phyloP scores from a whole-genome alignment of 2,888 invertebrate genomes.

The Agrochola lychnidis region DNA sequence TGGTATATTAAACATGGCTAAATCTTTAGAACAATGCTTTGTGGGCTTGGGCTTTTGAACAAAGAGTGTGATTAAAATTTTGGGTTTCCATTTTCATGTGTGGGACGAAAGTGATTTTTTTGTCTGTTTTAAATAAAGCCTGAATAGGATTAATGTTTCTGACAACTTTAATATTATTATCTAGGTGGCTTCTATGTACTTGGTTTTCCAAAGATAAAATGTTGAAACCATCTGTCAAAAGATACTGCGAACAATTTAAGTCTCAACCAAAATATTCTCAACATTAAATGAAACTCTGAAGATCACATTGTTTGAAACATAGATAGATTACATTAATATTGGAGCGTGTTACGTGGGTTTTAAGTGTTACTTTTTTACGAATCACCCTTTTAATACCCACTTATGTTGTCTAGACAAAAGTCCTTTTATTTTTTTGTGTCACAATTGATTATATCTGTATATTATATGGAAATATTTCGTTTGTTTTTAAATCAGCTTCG shows the following conservation, averaged over 20 bases:
- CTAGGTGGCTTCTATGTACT: conserved; percentile 14
- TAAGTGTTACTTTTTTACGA: neutral
- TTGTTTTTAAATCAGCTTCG: neutral
- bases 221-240: conserved; percentile 34
- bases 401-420: neutral
- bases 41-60: conserved; percentile 60
- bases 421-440: neutral
- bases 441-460: neutral
- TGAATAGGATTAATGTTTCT: conserved; percentile 50
- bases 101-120: conserved; percentile 49
- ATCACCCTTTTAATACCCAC: neutral
- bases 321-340: conserved; percentile 26
- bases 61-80: conserved; percentile 68
- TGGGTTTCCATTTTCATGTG: conserved; percentile 50
- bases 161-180: conserved; percentile 41
- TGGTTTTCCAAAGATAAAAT: conserved; percentile 11
- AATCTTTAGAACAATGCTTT: conserved; percentile 66
- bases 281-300: conserved; percentile 12
- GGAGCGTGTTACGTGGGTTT: neutral
- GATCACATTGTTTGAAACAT: conserved; percentile 1
- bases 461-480: neutral
- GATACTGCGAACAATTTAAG: conserved; percentile 25
- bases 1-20: conserved; percentile 69
- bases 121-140: conserved; percentile 39
- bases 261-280: conserved; percentile 1